A percentile compares a stretch with the other conserved stretches of the same genome.
Conservation (phyloP, 2,797 vertebrate genomes). For the Odontamblyopus rebecca region DNA sequence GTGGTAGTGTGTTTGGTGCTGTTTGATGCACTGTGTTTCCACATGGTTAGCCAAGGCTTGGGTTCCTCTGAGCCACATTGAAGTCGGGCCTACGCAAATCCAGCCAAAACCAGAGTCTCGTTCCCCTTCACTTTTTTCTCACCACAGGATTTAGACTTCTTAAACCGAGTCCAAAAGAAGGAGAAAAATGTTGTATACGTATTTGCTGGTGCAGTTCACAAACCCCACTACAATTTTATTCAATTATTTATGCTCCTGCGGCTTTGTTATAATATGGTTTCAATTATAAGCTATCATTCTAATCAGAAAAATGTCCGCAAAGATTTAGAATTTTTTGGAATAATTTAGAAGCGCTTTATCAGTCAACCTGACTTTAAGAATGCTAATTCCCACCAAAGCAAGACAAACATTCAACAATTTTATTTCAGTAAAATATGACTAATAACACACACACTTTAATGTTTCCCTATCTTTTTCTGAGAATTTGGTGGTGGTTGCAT, state of each 20-base stretch:
- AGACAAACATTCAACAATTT: conserved; percentile 45
- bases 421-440: conserved; percentile 19
- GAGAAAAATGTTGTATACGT: conserved; percentile 67
- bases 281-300: conserved; percentile 66
- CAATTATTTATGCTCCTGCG: conserved; percentile 82
- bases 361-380: conserved; percentile 63
- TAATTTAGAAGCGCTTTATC: conserved; percentile 63
- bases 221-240: conserved; percentile 73
- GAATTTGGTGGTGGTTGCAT: too few species aligned
- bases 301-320: conserved; percentile 25
- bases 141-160: conserved; percentile 63
- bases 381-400: conserved; percentile 64
- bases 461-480: too few species aligned
- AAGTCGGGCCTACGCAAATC: conserved; percentile 60
- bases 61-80: conserved; percentile 62
- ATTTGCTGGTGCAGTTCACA: conserved; percentile 75
- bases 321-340: conserved; percentile 65
- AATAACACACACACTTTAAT: too few species aligned
- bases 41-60: conserved; percentile 57
- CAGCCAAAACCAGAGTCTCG: conserved; percentile 64
- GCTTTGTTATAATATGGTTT: conserved; percentile 73
- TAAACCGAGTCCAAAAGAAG: conserved; percentile 48
- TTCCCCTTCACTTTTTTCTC: conserved; percentile 57
- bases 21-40: conserved; percentile 70
- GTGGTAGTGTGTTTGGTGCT: conserved; percentile 46